Base-by-base conservation (phyloP, 2,888 invertebrate genomes). In the Tetanocera ferruginea region DNA sequence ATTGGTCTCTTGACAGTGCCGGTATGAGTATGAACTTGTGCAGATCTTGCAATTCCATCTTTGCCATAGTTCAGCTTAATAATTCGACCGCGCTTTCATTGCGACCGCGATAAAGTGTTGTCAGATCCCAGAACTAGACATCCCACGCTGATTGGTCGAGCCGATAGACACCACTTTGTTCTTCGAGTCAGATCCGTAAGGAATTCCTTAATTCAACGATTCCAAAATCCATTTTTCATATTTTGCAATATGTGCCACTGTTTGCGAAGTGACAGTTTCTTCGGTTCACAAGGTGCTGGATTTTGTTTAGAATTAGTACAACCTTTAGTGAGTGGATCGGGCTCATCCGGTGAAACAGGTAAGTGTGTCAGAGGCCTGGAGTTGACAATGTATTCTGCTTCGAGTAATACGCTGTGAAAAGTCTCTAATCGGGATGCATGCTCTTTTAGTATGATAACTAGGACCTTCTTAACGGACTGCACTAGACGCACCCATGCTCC, bases 201-300 rank as follows among this genome's bases (percentile, higher is more conserved):
- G n/a, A n/a, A n/a, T n/a, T n/a, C n/a, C n/a, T n/a, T n/a, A n/a
- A n/a, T n/a, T n/a, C n/a, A n/a, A n/a, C n/a, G n/a, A n/a, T n/a
- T n/a, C n/a, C n/a, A n/a, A n/a, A 51, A 72, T 17, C 52, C 51
- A n/a, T 77, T 72, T 55, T 72, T 71, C 9, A 77, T 14, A n/a
- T 77, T 73, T 19, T 67, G 62, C n/a, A 43, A 31, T 6, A 77
- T 43, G 2, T 69, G 55, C 77, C 69, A 74, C 31, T 74, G 77
- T 34, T 77, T 73, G 3, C 77, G 60, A 3, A 66, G 34, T 17
- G 43, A 66, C 28, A 69, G 28, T 5, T 43, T 3, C 51, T 4
- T 73, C 2, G 67, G 66, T 17, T 77, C 64, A 57, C 55, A 69
- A n/a, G n/a, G n/a, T n/a, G n/a, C n/a, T n/a, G n/a, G n/a, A n/a